Base-by-base conservation (phyloP, 2,888 invertebrate species). In the Baronia brevicornis region DNA sequence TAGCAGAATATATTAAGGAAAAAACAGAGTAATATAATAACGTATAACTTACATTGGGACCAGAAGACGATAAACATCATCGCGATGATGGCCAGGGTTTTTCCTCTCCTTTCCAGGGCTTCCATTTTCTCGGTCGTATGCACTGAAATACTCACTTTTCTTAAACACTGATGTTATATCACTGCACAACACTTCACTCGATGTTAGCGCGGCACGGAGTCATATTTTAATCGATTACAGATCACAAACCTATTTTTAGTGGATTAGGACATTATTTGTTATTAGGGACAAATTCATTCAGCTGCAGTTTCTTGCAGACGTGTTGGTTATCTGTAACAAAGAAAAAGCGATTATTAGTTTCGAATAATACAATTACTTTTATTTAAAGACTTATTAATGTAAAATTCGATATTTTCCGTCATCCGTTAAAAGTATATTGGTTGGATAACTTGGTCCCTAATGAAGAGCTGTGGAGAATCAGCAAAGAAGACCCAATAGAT, bases 81-180 rank as follows among this genome's bases (percentile, higher is more conserved):
- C 4, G 63, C 61, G 5, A 59, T 55, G 3, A 66, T 41, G 10
- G 65, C 65, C 31, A 64, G 12, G 3, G 60, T 1, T 33, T 48
- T 68, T 34, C 67, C 63, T 55, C 75, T 65, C 58, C 82, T 62
- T 51, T 84, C 82, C 35, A 77, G 52, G 18, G 78, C 84, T 57
- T 84, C 84, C 84, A 84, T 82, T 70, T 61, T 71, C 37, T 28
- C 36, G 38, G 23, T 44, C 15, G 25, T 29, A 30, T 9, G 29
- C 19, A 36, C 18, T 27, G 25, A 12, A 5, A 6, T 11, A 22
- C 20, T 14, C 30, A 35, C 26, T 36, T 8, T 8, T 15, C n/a
- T 27, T 23, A 8, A 11, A 15, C 26, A 35, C 26, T 14, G 10
- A 4, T 9, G 5, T n/a, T 30, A 26, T 21, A 41, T 44, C 43